A percentile compares a stretch with the other conserved stretches of the same genome.
phyloP scores from a whole-genome alignment of 2,113 vertebrate species.

The Turnix velox region DNA sequence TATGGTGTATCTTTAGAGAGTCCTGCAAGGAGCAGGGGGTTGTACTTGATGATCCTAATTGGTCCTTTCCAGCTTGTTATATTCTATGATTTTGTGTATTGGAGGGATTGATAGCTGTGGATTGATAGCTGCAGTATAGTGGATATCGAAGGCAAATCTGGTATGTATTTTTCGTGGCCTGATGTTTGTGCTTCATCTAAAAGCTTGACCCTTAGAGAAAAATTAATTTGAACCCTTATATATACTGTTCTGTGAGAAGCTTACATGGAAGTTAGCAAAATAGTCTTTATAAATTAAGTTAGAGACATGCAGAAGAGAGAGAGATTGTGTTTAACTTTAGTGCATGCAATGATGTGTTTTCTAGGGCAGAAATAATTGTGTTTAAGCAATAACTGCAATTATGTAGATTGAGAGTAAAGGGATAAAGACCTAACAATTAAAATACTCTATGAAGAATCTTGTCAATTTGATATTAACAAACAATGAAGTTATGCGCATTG shows the following conservation, averaged over 20 bases:
- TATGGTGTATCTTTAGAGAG: neutral
- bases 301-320: neutral
- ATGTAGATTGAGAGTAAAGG: neutral
- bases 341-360: neutral
- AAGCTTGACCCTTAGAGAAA: neutral
- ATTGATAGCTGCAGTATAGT: neutral
- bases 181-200: neutral
- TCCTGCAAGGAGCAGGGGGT: neutral
- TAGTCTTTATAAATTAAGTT: neutral
- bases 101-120: neutral
- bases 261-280: neutral
- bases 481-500: neutral
- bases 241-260: neutral
- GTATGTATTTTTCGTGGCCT: neutral
- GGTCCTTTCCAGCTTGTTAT: neutral
- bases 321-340: neutral
- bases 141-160: neutral
- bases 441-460: neutral
- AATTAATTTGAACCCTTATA: neutral
- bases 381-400: neutral
- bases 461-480: neutral
- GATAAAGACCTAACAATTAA: neutral
- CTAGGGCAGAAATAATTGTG: neutral
- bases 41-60: neutral
- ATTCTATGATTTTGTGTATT: neutral